Base-by-base conservation (phyloP, 2,113 vertebrate species). In the Ptyas mucosa region DNA sequence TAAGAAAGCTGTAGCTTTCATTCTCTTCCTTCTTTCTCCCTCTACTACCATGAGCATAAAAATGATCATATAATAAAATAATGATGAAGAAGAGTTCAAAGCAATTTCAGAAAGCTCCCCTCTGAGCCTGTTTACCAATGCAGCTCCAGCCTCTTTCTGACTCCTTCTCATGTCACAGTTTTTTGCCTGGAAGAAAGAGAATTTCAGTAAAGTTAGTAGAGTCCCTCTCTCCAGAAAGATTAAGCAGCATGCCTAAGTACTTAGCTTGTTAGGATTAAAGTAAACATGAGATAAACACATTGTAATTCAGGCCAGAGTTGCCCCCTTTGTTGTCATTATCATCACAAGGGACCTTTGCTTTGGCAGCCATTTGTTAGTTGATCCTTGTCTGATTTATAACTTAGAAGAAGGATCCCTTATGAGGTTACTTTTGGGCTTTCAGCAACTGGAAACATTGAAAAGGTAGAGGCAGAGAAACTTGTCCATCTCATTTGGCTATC, bases 71-170 rank as follows among this genome's bases (percentile, higher is more conserved):
- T 7, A 88, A 95, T 96, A 94, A 97, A 96, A 96, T 94, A 96
- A 96, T 95, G 93, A 96, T 94, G 93, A 95, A 46, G 75, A 92
- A 93, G 94, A 96, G 94, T 97, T 96, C 95, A 97, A 97, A 97
- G 96, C 90, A 34, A 85, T 89, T 29, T 39, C 88, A 75, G 91
- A 88, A 90, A 94, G 75, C 90, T 46, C 2, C 69, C 86, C 39
- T 51, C 54, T 54, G 94, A 95, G 91, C 57, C 91, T 92, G 55
- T 75, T 95, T 94, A 92, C 75, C 53, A 91, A 96, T 49, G 57
- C 6, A 12, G 89, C 92, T 92, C 46, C 34, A 89, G 86, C 23
- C 29, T 39, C 92, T 95, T 85, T 9, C 8, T 55, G 21, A 8
- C 12, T 3, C 55, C 29, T 15, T 43, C 57, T 86, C 26, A 34